Conservation (phyloP, 2,113 vertebrate genomes). For the Nematolebias whitei region DNA sequence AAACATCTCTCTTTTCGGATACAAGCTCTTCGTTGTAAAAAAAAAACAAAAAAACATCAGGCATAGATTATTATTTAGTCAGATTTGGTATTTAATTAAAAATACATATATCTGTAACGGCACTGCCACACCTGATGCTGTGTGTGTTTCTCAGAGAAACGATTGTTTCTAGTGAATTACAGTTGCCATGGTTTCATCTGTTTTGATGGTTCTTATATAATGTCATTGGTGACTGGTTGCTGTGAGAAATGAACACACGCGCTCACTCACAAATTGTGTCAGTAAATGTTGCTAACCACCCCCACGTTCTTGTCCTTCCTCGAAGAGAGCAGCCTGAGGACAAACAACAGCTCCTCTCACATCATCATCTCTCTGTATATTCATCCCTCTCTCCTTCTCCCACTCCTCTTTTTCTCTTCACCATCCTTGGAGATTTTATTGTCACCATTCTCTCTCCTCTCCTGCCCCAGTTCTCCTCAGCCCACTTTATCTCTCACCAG, state of each 20-base stretch:
- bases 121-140: slow-evolving; percentile 38
- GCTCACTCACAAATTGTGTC: slow-evolving; percentile 58
- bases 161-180: slow-evolving; percentile 44
- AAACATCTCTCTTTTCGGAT: slow-evolving; percentile 32
- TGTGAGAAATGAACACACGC: slow-evolving; percentile 57
- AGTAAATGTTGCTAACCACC: slow-evolving; percentile 75
- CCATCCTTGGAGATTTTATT: slow-evolving; percentile 42
- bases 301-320: slow-evolving; percentile 76
- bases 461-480: slow-evolving; percentile 39
- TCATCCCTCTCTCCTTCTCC: slow-evolving; percentile 43
- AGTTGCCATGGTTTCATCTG: slow-evolving; percentile 74
- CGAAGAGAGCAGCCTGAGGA: slow-evolving; percentile 75
- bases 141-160: slow-evolving; percentile 30
- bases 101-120: slow-evolving; percentile 32
- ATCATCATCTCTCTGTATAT: slow-evolving; percentile 50
- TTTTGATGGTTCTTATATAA: slow-evolving; percentile 76
- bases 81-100: background rate
- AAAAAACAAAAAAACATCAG: slow-evolving; percentile 30
- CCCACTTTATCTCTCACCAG: slow-evolving; percentile 54
- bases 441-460: slow-evolving; percentile 26
- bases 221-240: slow-evolving; percentile 73
- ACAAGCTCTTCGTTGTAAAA: slow-evolving; percentile 5
- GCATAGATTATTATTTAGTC: slow-evolving; percentile 11
- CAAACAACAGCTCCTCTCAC: slow-evolving; percentile 74
- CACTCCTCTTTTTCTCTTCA: slow-evolving; percentile 13